These are phyloP conservation scores for Cydia splendana DNA, from an alignment of 1,140 invertebrate species.

Conservation along the genomic window DNA sequence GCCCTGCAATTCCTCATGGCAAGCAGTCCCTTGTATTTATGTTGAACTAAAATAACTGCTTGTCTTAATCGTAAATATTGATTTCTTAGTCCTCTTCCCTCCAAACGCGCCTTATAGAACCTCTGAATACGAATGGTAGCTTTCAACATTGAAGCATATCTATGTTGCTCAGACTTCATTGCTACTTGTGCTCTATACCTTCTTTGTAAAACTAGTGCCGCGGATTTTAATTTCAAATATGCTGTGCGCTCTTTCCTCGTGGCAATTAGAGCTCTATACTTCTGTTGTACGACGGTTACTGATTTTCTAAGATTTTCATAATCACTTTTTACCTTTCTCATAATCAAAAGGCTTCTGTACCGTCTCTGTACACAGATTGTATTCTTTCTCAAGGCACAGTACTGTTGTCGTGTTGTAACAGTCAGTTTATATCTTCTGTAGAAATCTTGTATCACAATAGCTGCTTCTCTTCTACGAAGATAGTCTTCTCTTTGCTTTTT, in stretches of 20 bases:
- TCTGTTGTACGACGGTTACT: constrained; percentile 72
- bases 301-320: constrained; percentile 68
- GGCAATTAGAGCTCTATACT: constrained; percentile 63
- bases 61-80: constrained; percentile 46
- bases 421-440: constrained; percentile 63
- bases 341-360: constrained; percentile 70
- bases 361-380: constrained; percentile 62
- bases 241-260: constrained; percentile 38
- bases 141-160: constrained; percentile 36
- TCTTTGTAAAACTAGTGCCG: constrained; percentile 42
- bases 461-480: constrained; percentile 56
- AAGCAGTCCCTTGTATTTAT: constrained; percentile 47
- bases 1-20: constrained; percentile 49
- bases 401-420: constrained; percentile 58
- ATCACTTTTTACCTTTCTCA: constrained; percentile 51
- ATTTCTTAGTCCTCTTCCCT: constrained; percentile 40
- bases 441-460: constrained; percentile 59
- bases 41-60: constrained; percentile 44
- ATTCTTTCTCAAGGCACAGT: constrained; percentile 56
- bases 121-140: constrained; percentile 48
- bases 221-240: constrained; percentile 28
- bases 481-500: constrained; percentile 65
- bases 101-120: constrained; percentile 46
- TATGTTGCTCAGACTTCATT: constrained; percentile 37
- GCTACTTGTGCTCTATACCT: constrained; percentile 49